Conservation (phyloP, 2,113 vertebrate species). For the Caretta caretta region DNA sequence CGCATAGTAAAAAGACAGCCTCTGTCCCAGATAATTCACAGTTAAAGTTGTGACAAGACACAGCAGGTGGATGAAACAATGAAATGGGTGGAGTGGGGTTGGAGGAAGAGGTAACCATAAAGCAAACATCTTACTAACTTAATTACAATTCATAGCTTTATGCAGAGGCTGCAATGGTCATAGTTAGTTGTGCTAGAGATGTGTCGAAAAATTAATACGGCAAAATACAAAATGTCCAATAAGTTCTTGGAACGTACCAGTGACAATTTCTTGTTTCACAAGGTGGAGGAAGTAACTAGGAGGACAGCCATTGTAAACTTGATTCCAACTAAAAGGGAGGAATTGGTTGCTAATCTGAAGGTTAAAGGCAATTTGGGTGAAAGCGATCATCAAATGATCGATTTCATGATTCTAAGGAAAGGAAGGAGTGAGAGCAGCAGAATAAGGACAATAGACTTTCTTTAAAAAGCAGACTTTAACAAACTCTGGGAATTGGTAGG, state of each 20-base stretch:
- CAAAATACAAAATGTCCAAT: not conserved
- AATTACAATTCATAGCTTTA: not conserved
- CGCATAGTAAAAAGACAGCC: not conserved
- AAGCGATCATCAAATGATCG: not conserved
- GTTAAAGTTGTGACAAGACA: not conserved
- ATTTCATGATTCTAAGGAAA: not conserved
- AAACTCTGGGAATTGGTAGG: not conserved
- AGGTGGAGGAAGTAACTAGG: not conserved
- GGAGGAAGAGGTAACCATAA: not conserved
- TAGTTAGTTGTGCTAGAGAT: not conserved
- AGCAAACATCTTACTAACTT: not conserved
- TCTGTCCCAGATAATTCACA: not conserved
- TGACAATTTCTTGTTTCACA: not conserved
- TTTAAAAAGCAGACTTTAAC: not conserved
- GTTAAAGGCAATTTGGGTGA: not conserved
- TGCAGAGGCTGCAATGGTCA: not conserved
- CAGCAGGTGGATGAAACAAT: not conserved
- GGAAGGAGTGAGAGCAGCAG: not conserved
- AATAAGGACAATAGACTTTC: not conserved
- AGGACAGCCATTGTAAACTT: not conserved
- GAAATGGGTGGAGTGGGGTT: not conserved
- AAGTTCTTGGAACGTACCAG: not conserved
- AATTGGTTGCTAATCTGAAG: not conserved
- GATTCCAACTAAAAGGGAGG: not conserved
- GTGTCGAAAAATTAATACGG: not conserved